A percentile compares a stretch with the other conserved stretches of the same genome.
Conservation (phyloP, 1,140 invertebrate species). For the Sitophilus oryzae region DNA sequence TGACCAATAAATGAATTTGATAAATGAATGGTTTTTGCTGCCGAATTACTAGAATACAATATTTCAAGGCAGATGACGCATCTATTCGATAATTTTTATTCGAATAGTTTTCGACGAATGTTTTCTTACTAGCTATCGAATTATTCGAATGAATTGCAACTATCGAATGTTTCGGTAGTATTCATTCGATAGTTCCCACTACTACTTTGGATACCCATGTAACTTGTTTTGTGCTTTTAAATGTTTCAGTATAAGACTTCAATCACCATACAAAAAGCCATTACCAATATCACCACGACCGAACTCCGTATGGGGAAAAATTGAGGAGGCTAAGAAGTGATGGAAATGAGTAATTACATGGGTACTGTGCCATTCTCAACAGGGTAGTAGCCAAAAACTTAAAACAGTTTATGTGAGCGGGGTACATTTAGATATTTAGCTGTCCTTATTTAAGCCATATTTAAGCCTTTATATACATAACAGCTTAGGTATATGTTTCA, state of each 20-base stretch:
- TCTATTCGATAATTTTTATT: too few species aligned
- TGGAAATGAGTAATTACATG: neutral
- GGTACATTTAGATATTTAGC: conserved; percentile 28
- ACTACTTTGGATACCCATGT: conserved; percentile 12
- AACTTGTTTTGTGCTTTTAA: too few species aligned
- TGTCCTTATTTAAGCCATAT: conserved; percentile 28
- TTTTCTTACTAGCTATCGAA: too few species aligned
- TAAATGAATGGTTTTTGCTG: too few species aligned
- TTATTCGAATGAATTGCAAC: too few species aligned
- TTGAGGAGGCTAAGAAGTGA: conserved; percentile 3
- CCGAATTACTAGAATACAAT: too few species aligned
- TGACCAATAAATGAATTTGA: too few species aligned
- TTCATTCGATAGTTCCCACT: too few species aligned
- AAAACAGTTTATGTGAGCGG: conserved; percentile 23
- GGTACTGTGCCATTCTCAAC: conserved; percentile 29
- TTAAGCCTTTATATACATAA: conserved; percentile 33
- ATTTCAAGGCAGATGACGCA: too few species aligned
- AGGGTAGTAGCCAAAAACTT: conserved; percentile 34
- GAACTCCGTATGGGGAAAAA: conserved; percentile 1
- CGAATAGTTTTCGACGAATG: too few species aligned
- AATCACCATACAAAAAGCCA: conserved; percentile 9
- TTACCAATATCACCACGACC: conserved; percentile 5
- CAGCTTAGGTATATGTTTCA: conserved; percentile 37
- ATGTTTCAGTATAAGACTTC: conserved; percentile 25
- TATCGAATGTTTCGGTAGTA: too few species aligned